A percentile compares a stretch with the other conserved stretches of the same genome.
These are phyloP conservation scores for Phymorhynchus buccinoides DNA, from an alignment of 1,140 invertebrate genomes.

Conservation along the genomic window DNA sequence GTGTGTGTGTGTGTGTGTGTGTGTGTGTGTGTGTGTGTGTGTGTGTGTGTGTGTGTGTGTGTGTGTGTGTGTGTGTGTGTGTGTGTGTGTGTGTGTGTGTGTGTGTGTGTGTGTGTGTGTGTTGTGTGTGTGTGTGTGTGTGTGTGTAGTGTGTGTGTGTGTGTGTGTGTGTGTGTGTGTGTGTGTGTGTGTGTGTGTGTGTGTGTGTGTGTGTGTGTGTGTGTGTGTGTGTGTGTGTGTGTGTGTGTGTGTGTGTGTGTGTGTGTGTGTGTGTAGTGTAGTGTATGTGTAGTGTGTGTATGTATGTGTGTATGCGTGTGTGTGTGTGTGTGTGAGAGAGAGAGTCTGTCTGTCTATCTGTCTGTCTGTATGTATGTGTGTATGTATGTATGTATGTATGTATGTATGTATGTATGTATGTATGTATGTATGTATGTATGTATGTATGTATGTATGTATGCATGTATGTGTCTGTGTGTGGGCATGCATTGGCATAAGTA, in stretches of 20 bases:
- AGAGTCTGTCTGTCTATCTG: not conserved
- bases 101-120: no score
- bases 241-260: not conserved
- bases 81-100: no score
- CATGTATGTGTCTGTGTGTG: not conserved
- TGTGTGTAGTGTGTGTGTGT: not conserved
- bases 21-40: no score
- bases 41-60: no score
- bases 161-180: not conserved
- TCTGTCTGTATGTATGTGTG: not conserved
- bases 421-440: not conserved
- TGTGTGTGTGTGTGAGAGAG: not conserved
- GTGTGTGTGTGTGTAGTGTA: not conserved
- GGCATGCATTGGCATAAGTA: not conserved
- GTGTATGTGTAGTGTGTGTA: no score
- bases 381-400: not conserved
- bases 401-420: not conserved
- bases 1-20: no score
- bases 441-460: not conserved
- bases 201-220: constrained; percentile 4
- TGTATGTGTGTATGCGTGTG: not conserved
- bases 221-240: not conserved
- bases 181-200: constrained; percentile 17
- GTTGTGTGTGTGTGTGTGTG: no score
- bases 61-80: no score